Evolutionary conservation across 2,113 vertebrate species (phyloP).

Genomic region (Trematocara stigmaticum): DNA sequence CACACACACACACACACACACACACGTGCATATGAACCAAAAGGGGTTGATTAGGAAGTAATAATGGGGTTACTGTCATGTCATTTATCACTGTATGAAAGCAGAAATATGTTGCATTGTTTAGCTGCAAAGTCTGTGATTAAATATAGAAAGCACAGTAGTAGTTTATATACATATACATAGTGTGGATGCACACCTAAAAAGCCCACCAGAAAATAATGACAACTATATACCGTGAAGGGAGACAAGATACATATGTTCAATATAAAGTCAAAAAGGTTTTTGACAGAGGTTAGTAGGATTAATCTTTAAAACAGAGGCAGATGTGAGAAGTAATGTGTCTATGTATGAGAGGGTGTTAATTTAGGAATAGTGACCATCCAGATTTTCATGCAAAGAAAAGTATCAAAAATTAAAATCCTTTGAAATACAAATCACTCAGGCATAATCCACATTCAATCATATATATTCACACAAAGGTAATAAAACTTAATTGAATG

Average conservation of each 20-base stretch:
- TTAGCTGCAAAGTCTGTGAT: constrained; percentile 22
- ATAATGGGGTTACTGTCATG: constrained; percentile 21
- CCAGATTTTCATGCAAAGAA: neutral
- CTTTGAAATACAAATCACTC: constrained; percentile 18
- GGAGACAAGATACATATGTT: neutral
- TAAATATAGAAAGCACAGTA: constrained; percentile 33
- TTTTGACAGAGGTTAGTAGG: neutral
- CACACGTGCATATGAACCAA: neutral
- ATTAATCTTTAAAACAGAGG: neutral
- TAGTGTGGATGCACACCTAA: neutral
- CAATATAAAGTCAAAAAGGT: neutral
- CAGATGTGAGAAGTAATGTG: neutral
- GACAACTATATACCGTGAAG: neutral
- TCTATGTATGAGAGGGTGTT: neutral
- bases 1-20: neutral
- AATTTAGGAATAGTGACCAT: neutral
- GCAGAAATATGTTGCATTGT: constrained; percentile 1
- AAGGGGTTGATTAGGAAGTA: constrained; percentile 51
- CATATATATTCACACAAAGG: constrained; percentile 36
- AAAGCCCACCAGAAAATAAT: neutral
- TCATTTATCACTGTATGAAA: constrained; percentile 42
- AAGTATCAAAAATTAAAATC: constrained; percentile 24
- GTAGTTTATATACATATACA: neutral
- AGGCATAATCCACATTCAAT: constrained; percentile 38
- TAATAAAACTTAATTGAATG: constrained; percentile 43